Percentiles rank a stretch among this genome's conserved stretches.
phyloP scores from a whole-genome alignment of 2,113 vertebrate species.

The mouse (Mus musculus) region GRCm39 chr13:43322001-43322500 shows the following conservation, averaged over 20 bases:
- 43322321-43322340: conserved; percentile 94
- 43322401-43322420: not conserved
- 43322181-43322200: not conserved
- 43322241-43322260: conserved; percentile 93
- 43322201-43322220: not conserved
- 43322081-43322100: not conserved
- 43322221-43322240: not conserved
- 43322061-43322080: not conserved
- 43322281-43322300: conserved; percentile 98
- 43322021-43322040: not conserved
- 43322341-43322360: conserved; percentile 47
- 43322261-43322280: conserved; percentile 98
- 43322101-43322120: not conserved
- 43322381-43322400: not conserved
- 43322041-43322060: not conserved
- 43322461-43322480: not conserved
- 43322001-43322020: not conserved
- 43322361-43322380: not conserved
- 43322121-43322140: not conserved
- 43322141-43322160: not conserved
- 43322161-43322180: not conserved
- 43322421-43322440: not conserved
- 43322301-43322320: conserved; percentile 97
- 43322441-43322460: not conserved
- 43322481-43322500: conserved; percentile 5